Base-by-base conservation (phyloP, 2,888 invertebrate genomes). In the Euclidia mi region DNA sequence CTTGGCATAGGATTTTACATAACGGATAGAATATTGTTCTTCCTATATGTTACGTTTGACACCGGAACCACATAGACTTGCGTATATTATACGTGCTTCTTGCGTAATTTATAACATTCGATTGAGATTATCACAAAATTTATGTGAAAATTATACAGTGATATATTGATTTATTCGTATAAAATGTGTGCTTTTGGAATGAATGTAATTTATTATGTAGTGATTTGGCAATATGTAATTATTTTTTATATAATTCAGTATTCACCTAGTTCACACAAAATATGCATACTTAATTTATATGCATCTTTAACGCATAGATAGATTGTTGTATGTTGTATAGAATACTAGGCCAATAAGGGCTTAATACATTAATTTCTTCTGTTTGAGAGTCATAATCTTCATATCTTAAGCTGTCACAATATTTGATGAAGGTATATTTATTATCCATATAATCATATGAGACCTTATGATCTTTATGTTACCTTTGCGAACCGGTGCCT, bases 11-110 rank as follows among this genome's bases (percentile, higher is more conserved):
- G 18, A 41, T 52, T 60, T 70, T 74, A 71, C 40, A 44, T 72
- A 72, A 74, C 61, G 9, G 2, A 49, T 42, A 42, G 37, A 66
- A 74, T 67, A 65, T 53, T 52, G 53, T 56, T 63, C 60, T 75
- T 74, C 68, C 71, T 56, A 56, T n/a, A 57, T n/a, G 56, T 73
- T 65, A 71, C 68, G 71, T 56, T 68, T 58, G 32, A 59, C 57
- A 60, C 60, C 72, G 68, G 65, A 71, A 71, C 51, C 48, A 42
- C 43, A 41, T 28, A 28, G 9, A 49, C 10, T 17, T 14, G 41
- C n/a, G 17, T 15, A 17, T 20, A 42, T 32, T 56, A 42, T 35
- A 31, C 37, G 35, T 55, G 43, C 4, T 15, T 32, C 51, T 71
- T 66, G 51, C 28, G 11, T 58, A 73, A 73, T 43, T 44, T 15